Conservation (phyloP, 2,888 invertebrate species). For the Cryptops parisi region DNA sequence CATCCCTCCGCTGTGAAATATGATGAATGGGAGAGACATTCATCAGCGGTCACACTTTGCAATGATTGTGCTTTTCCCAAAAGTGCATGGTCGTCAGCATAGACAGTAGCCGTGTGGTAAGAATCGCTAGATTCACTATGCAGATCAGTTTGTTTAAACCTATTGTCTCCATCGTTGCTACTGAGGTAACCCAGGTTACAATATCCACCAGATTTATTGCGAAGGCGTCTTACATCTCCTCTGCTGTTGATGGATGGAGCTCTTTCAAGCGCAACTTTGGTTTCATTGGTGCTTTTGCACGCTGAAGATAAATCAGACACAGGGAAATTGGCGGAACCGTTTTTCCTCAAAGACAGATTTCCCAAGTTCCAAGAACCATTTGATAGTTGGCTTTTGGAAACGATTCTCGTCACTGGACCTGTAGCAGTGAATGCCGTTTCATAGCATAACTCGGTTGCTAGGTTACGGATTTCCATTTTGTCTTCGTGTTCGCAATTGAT, state of each 20-base stretch:
- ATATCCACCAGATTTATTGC: slow-evolving; percentile 25
- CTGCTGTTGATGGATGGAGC: too few species aligned
- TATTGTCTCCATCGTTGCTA: slow-evolving; percentile 17
- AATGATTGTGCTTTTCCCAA: background rate
- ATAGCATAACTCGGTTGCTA: slow-evolving; percentile 26
- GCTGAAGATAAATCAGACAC: background rate
- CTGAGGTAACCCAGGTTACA: slow-evolving; percentile 22
- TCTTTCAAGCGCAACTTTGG: too few species aligned
- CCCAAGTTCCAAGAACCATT: background rate
- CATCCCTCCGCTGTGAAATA: slow-evolving; percentile 16
- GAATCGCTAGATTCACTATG: background rate
- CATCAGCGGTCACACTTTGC: background rate
- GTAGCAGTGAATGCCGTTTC: slow-evolving; percentile 32
- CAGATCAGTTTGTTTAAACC: slow-evolving; percentile 9
- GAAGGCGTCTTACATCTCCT: slow-evolving; percentile 13
- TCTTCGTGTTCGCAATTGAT: too few species aligned
- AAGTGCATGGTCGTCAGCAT: background rate
- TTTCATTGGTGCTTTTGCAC: background rate
- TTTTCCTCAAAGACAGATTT: too few species aligned
- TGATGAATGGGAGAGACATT: slow-evolving; percentile 17
- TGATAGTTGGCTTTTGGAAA: slow-evolving; percentile 21
- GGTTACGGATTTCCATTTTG: too few species aligned
- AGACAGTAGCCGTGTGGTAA: background rate
- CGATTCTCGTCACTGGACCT: slow-evolving; percentile 28
- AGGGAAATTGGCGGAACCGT: too few species aligned